phyloP scores from a whole-genome alignment of 2,888 invertebrate genomes.

The Gnatocerus cornutus region DNA sequence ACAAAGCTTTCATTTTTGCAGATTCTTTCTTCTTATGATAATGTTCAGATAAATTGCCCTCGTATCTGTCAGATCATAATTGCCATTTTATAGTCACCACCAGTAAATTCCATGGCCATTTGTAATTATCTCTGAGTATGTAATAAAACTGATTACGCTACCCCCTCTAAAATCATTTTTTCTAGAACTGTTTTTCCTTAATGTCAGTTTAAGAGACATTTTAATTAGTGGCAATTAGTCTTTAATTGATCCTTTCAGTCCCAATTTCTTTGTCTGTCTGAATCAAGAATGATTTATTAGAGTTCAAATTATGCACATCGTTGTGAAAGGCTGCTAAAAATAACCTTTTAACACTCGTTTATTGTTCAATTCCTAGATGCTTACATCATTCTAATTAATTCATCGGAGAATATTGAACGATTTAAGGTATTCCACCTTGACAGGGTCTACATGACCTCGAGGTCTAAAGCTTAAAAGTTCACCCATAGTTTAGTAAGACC shows the following conservation, averaged over 20 bases:
- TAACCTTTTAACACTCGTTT: slow-evolving; percentile 26
- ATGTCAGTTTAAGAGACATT: slow-evolving; percentile 10
- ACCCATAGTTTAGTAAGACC: too few relatives aligned
- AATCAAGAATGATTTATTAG: slow-evolving; percentile 37
- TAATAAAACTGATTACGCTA: slow-evolving; percentile 9
- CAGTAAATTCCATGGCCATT: slow-evolving; percentile 19
- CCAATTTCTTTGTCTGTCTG: slow-evolving; percentile 37
- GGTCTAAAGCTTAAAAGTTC: background rate
- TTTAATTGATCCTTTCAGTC: slow-evolving; percentile 27
- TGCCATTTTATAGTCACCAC: slow-evolving; percentile 17
- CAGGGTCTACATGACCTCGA: background rate
- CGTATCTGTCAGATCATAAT: background rate
- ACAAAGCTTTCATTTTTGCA: slow-evolving; percentile 2
- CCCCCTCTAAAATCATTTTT: slow-evolving; percentile 1
- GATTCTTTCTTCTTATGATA: background rate
- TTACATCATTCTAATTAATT: slow-evolving; percentile 39
- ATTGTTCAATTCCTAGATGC: slow-evolving; percentile 36
- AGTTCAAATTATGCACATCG: slow-evolving; percentile 40
- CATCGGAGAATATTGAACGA: slow-evolving; percentile 3
- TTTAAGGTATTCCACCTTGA: background rate
- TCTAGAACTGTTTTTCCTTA: background rate
- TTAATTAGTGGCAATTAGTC: slow-evolving; percentile 21
- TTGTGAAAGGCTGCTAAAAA: slow-evolving; percentile 40
- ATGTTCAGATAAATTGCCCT: background rate
- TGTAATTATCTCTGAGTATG: slow-evolving; percentile 21